A percentile compares a stretch with the other conserved stretches of the same genome.
These are phyloP conservation scores for Nautilus pompilius DNA, from an alignment of 1,140 invertebrate genomes.

Conservation along the genomic window DNA sequence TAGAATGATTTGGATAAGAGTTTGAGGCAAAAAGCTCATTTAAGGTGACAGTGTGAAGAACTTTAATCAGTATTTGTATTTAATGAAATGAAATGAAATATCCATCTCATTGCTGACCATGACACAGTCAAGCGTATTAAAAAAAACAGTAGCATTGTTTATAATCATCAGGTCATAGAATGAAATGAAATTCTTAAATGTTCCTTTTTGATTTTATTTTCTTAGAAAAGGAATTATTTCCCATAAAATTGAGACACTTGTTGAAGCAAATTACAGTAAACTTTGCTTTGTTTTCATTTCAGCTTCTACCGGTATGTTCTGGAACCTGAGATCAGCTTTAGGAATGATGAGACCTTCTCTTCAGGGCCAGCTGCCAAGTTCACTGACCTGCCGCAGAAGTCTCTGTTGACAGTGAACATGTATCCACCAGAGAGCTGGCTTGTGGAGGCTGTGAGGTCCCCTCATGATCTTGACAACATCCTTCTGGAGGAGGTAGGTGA, in stretches of 20 bases:
- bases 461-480: constrained; percentile 98
- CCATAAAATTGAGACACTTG: not conserved
- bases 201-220: no score
- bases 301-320: constrained; percentile 96
- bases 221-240: no score
- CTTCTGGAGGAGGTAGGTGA: constrained; percentile 60
- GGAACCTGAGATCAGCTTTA: constrained; percentile 71
- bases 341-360: constrained; percentile 26
- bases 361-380: constrained; percentile 78
- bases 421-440: constrained; percentile 98
- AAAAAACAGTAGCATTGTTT: no score
- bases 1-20: no score
- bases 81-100: no score
- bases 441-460: constrained; percentile 88
- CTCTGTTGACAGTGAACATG: constrained; percentile 91
- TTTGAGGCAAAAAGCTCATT: no score
- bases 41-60: no score
- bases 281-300: constrained; percentile 27
- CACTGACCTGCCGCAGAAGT: constrained; percentile 81
- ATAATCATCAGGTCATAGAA: no score
- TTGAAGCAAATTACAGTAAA: not conserved
- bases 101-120: no score
- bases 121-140: no score
- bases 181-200: no score
- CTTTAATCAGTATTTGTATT: no score